Percentiles rank a stretch among this genome's conserved stretches.
Evolutionary conservation across 2,113 vertebrate species (phyloP).

Genomic region (Xiphias gladius): DNA sequence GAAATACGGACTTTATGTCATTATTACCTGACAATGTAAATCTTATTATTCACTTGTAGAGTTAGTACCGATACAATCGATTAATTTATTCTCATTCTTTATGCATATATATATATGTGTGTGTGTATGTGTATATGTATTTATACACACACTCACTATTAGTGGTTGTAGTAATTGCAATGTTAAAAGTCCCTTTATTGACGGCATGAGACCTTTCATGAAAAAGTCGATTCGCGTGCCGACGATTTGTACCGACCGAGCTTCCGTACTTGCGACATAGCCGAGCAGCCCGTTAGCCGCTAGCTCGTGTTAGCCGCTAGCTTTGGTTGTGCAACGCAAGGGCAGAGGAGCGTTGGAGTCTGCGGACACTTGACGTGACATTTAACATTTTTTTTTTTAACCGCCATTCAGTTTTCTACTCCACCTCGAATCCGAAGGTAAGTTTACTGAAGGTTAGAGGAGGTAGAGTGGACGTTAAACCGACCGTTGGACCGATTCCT

Average conservation of each 20-base stretch:
- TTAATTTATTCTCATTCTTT: no score
- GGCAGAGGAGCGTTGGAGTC: background rate
- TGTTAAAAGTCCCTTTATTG: no score
- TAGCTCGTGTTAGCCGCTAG: background rate
- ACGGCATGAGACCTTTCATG: no score
- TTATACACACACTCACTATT: no score
- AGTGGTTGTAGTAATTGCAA: no score
- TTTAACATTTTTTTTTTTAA: background rate
- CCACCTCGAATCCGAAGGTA: background rate
- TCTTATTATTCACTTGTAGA: no score
- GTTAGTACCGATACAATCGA: no score
- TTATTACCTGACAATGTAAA: no score
- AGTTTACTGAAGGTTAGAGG: background rate
- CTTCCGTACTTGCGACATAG: conserved; percentile 43
- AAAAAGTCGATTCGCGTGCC: background rate
- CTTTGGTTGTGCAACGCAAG: background rate
- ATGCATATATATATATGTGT: no score
- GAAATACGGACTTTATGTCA: no score
- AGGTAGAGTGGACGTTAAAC: background rate
- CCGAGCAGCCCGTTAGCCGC: background rate
- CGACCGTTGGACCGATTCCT: no score
- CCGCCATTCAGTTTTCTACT: background rate
- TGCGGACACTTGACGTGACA: rapidly evolving
- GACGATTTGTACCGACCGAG: conserved; percentile 3
- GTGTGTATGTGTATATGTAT: no score